Evolutionary conservation across 2,113 vertebrate species (phyloP).

Genomic region (Eupsittula cactorum): DNA sequence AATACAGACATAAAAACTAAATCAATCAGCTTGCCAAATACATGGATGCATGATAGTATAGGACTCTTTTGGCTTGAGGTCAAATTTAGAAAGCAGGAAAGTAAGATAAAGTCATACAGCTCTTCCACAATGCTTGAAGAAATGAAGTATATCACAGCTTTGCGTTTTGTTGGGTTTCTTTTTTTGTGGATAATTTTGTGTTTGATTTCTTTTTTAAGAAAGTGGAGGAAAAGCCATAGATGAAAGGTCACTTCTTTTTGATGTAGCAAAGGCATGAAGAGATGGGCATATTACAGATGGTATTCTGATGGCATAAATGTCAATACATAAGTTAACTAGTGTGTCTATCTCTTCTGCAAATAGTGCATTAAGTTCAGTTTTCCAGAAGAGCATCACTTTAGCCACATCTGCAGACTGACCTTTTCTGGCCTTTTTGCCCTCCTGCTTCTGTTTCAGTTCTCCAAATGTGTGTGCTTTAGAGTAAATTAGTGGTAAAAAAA

Average conservation of each 20-base stretch:
- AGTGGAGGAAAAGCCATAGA: accelerated
- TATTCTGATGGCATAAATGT: neutral
- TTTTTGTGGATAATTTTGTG: neutral
- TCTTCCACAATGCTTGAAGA: neutral
- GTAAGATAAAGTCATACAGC: neutral
- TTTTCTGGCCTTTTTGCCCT: neutral
- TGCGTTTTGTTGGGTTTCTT: neutral
- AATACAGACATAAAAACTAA: neutral
- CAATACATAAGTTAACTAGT: neutral
- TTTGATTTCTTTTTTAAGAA: neutral
- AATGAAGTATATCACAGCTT: neutral
- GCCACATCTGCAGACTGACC: neutral
- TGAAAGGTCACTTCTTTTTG: neutral
- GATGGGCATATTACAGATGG: neutral
- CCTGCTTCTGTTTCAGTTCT: neutral
- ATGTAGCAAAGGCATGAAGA: neutral
- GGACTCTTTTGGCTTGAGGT: neutral
- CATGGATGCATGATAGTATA: neutral
- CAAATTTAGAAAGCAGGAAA: neutral
- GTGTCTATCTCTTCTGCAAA: neutral
- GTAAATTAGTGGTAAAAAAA: neutral
- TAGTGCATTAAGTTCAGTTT: neutral
- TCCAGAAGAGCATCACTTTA: neutral
- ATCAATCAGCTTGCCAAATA: neutral
- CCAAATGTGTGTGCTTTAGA: accelerated